A percentile compares a stretch with the other conserved stretches of the same genome.
Conservation (phyloP, 2,113 vertebrate genomes). For the Sinosuthora webbiana region DNA sequence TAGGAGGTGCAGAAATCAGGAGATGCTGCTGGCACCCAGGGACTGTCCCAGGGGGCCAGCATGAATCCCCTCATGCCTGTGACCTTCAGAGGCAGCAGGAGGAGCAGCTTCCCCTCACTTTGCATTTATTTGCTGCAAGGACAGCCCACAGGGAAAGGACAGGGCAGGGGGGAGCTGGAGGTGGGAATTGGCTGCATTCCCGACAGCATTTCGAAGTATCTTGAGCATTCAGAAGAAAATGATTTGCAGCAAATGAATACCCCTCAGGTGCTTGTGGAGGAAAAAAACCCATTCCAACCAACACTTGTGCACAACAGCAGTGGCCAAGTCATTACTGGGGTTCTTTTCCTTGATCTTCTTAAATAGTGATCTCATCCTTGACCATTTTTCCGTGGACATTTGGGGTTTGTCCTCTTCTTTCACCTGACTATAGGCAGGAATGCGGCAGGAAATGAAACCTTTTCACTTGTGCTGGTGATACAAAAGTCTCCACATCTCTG, state of each 20-base stretch:
- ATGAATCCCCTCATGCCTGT: accelerated
- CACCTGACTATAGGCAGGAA: background rate
- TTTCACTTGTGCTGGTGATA: background rate
- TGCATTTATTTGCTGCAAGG: background rate
- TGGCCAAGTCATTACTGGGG: background rate
- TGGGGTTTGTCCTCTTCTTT: background rate
- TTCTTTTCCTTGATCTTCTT: background rate
- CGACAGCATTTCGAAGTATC: background rate
- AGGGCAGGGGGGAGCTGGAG: background rate
- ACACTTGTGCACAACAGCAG: background rate
- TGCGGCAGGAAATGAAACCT: background rate
- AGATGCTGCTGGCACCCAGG: background rate
- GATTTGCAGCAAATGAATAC: background rate
- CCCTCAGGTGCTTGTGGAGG: background rate
- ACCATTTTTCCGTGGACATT: background rate
- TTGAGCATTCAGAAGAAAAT: background rate
- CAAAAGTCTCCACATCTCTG: background rate
- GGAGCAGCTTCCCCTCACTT: background rate
- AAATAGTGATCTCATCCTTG: background rate
- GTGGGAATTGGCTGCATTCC: background rate
- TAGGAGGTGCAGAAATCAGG: background rate
- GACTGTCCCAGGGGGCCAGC: accelerated
- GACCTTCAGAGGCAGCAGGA: background rate
- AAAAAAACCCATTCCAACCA: background rate
- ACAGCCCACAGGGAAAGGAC: background rate